These are phyloP conservation scores for Corythornis madagascariensis DNA, from an alignment of 2,113 vertebrate genomes.

Conservation along the genomic window DNA sequence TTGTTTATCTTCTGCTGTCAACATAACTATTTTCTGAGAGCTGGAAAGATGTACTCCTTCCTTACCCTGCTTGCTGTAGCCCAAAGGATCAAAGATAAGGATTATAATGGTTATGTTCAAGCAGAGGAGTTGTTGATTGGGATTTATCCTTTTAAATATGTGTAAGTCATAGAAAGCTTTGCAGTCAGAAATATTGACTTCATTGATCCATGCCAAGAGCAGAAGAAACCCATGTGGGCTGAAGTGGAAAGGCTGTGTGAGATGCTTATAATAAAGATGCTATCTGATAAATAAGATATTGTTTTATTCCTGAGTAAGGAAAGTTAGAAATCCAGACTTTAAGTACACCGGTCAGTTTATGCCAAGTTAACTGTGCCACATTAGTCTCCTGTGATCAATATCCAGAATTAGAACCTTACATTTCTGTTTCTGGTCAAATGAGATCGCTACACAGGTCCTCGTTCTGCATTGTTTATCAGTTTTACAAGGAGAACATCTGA, in stretches of 20 bases:
- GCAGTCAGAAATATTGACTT: conserved; percentile 71
- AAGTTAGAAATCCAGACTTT: neutral
- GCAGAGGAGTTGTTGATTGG: conserved; percentile 54
- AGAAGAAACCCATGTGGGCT: conserved; percentile 51
- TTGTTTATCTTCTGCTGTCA: neutral
- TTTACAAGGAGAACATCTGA: neutral
- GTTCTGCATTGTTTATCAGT: neutral
- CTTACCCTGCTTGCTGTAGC: conserved; percentile 22
- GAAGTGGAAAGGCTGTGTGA: conserved; percentile 40
- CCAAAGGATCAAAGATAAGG: conserved; percentile 70
- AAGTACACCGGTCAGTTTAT: neutral
- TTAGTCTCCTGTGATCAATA: neutral
- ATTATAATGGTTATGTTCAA: conserved; percentile 64
- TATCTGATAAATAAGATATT: conserved; percentile 31
- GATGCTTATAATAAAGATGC: conserved; percentile 68
- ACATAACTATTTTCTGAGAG: conserved; percentile 6
- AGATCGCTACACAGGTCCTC: neutral
- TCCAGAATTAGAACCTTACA: neutral
- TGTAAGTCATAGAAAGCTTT: conserved; percentile 67
- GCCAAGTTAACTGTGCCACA: conserved; percentile 17
- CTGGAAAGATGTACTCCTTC: neutral
- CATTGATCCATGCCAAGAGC: conserved; percentile 71
- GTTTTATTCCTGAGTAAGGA: neutral
- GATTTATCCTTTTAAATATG: conserved; percentile 73
- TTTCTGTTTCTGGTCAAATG: neutral